Evolutionary conservation across 1,140 invertebrate genomes (phyloP), one percentile per base, ranked within the genome.

Genomic region (Drosophila murphyi): DNA sequence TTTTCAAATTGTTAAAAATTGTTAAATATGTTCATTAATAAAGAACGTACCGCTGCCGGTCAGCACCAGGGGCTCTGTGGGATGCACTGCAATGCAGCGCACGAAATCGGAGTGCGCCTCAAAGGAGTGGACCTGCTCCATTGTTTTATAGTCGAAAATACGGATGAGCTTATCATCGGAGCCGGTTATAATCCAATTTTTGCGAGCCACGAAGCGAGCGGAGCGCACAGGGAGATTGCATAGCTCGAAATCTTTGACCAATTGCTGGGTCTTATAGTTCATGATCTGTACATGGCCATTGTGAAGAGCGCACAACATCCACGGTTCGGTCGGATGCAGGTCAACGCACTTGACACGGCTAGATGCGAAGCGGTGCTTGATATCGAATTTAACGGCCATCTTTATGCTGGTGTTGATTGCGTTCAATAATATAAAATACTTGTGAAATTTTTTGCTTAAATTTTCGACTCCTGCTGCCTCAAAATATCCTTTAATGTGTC

Each of bases 41-140:
- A 10, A 43, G n/a, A n/a, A 98, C 98, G 62, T 73, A 92, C 91
- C 98, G 94, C 98, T 99, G 90, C 98, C 98, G 2, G 98, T 99
- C 4, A 99, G 93, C 75, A 99, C 96, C 92, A 98, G 98, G 0
- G 99, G 98, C 88, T 99, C 98, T 51, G 98, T 98, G 6, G 99
- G 99, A 94, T 99, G 99, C 6, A 99, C 96, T 7, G 96, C 97
- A 91, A 99, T 99, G 81, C 96, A 98, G 76, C 99, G 95, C 10
- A 99, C 95, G 94, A 99, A 99, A 93, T 99, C 99, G 6, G 98
- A 98, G 93, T 99, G 99, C 3, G 99, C 99, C 93, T 99, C 99
- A 93, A 98, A 99, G 5, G 97, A 95, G 92, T 99, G 98, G 0
- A 99, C 96, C 80, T 98, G 94, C 92, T 99, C 99, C 70, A 99